A percentile compares a stretch with the other conserved stretches of the same genome.
These are phyloP conservation scores for Myotis daubentonii DNA, from an alignment of 2,797 vertebrate species.

Conservation along the genomic window DNA sequence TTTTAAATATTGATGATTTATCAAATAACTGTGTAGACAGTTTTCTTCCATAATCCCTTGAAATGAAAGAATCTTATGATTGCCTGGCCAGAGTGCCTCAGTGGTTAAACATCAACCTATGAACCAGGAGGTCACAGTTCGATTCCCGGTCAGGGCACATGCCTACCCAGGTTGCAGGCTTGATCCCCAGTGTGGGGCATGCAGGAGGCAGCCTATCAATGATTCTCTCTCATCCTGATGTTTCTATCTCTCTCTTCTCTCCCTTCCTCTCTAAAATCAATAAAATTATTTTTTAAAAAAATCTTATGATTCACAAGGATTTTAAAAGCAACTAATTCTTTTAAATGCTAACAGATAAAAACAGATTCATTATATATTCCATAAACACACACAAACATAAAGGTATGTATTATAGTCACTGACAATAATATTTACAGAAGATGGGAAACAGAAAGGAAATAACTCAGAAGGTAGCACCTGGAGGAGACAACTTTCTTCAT, in stretches of 20 bases:
- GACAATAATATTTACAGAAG: constrained; percentile 31
- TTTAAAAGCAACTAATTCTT: neutral
- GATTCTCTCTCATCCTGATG: no score
- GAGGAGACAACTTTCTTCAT: neutral
- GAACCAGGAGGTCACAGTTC: no score
- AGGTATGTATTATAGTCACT: neutral
- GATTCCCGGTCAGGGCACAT: no score
- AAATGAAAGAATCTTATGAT: neutral
- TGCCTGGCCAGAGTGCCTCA: no score
- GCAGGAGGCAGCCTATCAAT: no score
- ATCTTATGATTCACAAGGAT: neutral
- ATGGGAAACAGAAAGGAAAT: constrained; percentile 45
- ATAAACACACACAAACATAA: neutral
- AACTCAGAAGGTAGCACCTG: constrained; percentile 29
- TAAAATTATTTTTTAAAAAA: no score
- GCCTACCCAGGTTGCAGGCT: no score
- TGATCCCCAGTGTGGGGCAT: no score
- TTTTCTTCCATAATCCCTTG: constrained; percentile 20
- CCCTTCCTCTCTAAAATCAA: no score
- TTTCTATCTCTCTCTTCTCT: no score
- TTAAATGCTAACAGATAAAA: constrained; percentile 17
- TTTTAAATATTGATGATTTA: neutral
- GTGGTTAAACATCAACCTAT: no score
- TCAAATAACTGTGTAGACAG: neutral
- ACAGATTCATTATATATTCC: neutral